A percentile compares a stretch with the other conserved stretches of the same genome.
Evolutionary conservation across 2,888 invertebrate species (phyloP).

Genomic region (Conistra vaccinii): DNA sequence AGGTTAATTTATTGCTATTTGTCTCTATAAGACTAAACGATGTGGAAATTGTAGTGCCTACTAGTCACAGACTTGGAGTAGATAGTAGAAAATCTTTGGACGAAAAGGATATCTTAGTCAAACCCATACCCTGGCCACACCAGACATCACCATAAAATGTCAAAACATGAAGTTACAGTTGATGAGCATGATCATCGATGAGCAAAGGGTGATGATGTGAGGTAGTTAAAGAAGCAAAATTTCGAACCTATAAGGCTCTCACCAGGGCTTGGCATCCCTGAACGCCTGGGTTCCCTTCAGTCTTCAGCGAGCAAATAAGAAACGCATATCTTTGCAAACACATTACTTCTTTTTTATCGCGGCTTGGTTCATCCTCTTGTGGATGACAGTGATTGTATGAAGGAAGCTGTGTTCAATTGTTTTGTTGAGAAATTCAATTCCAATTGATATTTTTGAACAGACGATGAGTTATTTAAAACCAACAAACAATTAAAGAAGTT

Average conservation of each 20-base stretch:
- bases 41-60: neutral
- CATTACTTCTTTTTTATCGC: constrained; percentile 85
- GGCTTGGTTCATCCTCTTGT: constrained; percentile 74
- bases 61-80: no score
- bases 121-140: constrained; percentile 57
- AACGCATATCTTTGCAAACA: constrained; percentile 90
- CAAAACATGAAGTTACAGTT: constrained; percentile 59
- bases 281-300: constrained; percentile 90
- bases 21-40: neutral
- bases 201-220: constrained; percentile 71
- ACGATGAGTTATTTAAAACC: neutral
- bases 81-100: neutral
- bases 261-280: constrained; percentile 91
- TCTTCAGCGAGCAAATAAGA: constrained; percentile 91
- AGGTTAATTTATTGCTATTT: neutral
- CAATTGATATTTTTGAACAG: neutral
- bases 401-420: constrained; percentile 72
- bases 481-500: neutral
- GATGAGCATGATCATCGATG: constrained; percentile 69
- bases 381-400: constrained; percentile 72
- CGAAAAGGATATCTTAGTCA: constrained; percentile 58
- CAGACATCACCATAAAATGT: constrained; percentile 65
- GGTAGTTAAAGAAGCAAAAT: constrained; percentile 86
- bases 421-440: neutral
- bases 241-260: constrained; percentile 91